phyloP scores from a whole-genome alignment of 2,797 vertebrate genomes.

The Gastrophryne carolinensis region DNA sequence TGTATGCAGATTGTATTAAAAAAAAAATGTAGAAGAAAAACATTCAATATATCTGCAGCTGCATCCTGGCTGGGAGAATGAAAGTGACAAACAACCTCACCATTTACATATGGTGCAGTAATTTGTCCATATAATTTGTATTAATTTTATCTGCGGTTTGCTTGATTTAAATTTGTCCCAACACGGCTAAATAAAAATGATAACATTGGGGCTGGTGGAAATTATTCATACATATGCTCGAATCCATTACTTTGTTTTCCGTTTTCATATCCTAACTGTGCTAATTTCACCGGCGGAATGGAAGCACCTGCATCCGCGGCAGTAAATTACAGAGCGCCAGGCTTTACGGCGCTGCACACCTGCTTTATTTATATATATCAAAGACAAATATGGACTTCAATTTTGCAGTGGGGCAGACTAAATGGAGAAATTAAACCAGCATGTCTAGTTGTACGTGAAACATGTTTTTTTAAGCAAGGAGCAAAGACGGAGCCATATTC shows the following conservation, averaged over 20 bases:
- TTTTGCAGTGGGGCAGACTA: slow-evolving; percentile 14
- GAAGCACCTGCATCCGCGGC: not conserved
- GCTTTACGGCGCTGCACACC: slow-evolving; percentile 25
- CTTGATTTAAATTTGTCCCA: slow-evolving; percentile 28
- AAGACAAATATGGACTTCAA: slow-evolving; percentile 36
- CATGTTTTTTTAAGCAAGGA: slow-evolving; percentile 12
- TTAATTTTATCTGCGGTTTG: slow-evolving; percentile 33
- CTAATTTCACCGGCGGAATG: slow-evolving; percentile 14
- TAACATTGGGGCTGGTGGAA: not conserved
- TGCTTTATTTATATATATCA: slow-evolving; percentile 39
- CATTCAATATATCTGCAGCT: slow-evolving; percentile 14
- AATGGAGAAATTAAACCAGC: slow-evolving; percentile 31
- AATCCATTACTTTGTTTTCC: slow-evolving; percentile 30
- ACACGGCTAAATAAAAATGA: slow-evolving; percentile 28
- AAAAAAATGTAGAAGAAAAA: not conserved
- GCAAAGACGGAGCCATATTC: not conserved
- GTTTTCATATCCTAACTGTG: slow-evolving; percentile 31
- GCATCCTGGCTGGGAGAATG: slow-evolving; percentile 17
- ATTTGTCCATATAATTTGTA: slow-evolving; percentile 41
- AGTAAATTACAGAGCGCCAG: slow-evolving; percentile 18
- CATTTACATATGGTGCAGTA: slow-evolving; percentile 33
- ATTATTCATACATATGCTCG: slow-evolving; percentile 35
- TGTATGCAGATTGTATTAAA: no score
- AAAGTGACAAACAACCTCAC: slow-evolving; percentile 25
- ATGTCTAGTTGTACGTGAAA: slow-evolving; percentile 34